Evolutionary conservation across 2,113 vertebrate genomes (phyloP).

Genomic region (Carlito syrichta): DNA sequence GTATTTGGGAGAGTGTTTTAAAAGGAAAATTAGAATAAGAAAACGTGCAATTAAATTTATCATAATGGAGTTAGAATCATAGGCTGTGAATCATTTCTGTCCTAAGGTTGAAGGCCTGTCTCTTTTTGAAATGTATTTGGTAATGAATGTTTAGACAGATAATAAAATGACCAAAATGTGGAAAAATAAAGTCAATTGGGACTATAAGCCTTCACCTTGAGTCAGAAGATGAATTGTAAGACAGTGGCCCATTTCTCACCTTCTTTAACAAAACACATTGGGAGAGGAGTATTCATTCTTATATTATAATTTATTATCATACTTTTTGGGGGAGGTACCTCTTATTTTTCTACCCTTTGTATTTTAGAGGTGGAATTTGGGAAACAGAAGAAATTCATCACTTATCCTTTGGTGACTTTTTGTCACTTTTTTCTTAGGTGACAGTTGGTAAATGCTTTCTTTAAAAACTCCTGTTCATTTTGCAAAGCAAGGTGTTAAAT

Average conservation of each 20-base stretch:
- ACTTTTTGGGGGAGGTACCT: neutral
- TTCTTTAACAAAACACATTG: neutral
- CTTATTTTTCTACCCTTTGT: neutral
- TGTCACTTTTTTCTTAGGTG: neutral
- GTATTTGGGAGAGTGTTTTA: neutral
- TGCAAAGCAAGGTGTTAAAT: neutral
- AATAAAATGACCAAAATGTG: neutral
- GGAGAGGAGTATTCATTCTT: neutral
- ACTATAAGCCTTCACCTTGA: neutral
- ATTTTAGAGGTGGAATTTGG: constrained; percentile 32
- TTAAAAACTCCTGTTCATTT: neutral
- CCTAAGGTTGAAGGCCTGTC: neutral
- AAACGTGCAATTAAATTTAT: neutral
- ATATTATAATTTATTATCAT: neutral
- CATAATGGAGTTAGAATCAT: neutral
- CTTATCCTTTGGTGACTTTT: constrained; percentile 5
- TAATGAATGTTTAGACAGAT: neutral
- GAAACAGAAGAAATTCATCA: neutral
- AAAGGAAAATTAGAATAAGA: neutral
- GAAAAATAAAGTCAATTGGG: neutral
- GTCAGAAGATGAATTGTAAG: neutral
- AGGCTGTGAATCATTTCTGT: neutral
- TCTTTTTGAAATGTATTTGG: neutral
- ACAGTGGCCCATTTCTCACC: neutral
- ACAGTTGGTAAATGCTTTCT: neutral